Conservation (phyloP, 1,140 invertebrate species). For the Danaus melanippus region DNA sequence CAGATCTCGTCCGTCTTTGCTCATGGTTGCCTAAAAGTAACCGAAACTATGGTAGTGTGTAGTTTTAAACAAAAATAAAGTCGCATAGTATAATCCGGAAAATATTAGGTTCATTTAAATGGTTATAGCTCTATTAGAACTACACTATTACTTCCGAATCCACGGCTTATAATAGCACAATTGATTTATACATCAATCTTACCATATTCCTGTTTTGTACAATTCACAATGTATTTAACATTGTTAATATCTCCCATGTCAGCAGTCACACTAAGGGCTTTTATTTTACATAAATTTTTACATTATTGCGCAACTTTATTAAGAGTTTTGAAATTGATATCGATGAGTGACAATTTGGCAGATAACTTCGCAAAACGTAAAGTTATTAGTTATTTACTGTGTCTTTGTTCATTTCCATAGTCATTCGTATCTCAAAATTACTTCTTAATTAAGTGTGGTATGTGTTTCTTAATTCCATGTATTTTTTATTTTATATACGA, state of each 20-base stretch:
- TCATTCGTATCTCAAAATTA: too few relatives aligned
- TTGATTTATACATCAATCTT: constrained; percentile 11
- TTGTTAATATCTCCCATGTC: constrained; percentile 9
- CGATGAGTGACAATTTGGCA: constrained; percentile 29
- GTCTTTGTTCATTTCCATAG: too few relatives aligned
- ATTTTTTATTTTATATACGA: constrained; percentile 25
- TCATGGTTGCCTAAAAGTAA: too few relatives aligned
- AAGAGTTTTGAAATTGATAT: constrained; percentile 21
- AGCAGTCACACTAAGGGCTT: constrained; percentile 18
- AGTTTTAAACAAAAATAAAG: too few relatives aligned
- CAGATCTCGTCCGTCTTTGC: too few relatives aligned
- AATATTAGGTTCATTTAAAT: too few relatives aligned
- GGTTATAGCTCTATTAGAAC: constrained; percentile 5
- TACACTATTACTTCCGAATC: neutral
- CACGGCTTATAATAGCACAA: constrained; percentile 3
- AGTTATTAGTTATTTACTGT: too few relatives aligned
- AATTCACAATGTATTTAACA: neutral
- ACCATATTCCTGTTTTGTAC: constrained; percentile 4
- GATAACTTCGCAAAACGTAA: constrained; percentile 30
- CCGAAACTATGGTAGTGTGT: too few relatives aligned
- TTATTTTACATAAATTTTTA: constrained; percentile 22
- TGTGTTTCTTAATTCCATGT: too few relatives aligned
- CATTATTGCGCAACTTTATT: constrained; percentile 20
- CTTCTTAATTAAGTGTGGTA: too few relatives aligned
- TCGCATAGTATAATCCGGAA: too few relatives aligned